phyloP scores from a whole-genome alignment of 2,888 invertebrate genomes.

The Macrosiphum euphorbiae region DNA sequence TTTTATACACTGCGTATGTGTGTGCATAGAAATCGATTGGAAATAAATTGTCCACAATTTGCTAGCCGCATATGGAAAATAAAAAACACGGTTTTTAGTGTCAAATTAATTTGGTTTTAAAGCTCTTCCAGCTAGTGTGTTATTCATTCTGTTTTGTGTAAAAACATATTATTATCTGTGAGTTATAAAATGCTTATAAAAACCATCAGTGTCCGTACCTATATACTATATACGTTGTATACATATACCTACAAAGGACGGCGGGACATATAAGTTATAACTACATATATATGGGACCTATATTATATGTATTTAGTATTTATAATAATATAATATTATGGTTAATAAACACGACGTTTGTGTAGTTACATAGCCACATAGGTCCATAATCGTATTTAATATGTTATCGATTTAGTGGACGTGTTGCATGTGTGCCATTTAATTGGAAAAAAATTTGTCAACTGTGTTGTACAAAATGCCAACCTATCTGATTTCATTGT shows the following conservation, averaged over 20 bases:
- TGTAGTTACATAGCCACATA: not conserved
- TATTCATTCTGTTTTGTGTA: not conserved
- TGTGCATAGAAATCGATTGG: not conserved
- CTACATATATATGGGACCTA: not conserved
- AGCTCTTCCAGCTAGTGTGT: not conserved
- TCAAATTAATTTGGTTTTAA: constrained; percentile 13
- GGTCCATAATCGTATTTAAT: not conserved
- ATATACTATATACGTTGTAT: not conserved
- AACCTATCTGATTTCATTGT: not conserved
- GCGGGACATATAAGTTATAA: not conserved
- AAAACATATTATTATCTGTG: not conserved
- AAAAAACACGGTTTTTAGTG: constrained; percentile 29
- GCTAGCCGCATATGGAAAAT: not conserved
- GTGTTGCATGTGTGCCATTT: not conserved
- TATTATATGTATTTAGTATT: not conserved
- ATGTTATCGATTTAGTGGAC: not conserved
- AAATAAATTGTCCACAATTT: constrained; percentile 32
- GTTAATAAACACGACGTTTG: not conserved
- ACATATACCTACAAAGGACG: not conserved
- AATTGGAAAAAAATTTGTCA: not conserved
- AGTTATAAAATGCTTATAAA: not conserved
- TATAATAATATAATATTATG: not conserved
- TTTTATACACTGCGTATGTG: not conserved
- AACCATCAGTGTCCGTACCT: not conserved
- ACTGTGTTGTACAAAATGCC: not conserved